Percentiles rank a stretch among this genome's conserved stretches.
Evolutionary conservation across 2,888 invertebrate genomes (phyloP).

Genomic region (Sarcophaga caerulescens): DNA sequence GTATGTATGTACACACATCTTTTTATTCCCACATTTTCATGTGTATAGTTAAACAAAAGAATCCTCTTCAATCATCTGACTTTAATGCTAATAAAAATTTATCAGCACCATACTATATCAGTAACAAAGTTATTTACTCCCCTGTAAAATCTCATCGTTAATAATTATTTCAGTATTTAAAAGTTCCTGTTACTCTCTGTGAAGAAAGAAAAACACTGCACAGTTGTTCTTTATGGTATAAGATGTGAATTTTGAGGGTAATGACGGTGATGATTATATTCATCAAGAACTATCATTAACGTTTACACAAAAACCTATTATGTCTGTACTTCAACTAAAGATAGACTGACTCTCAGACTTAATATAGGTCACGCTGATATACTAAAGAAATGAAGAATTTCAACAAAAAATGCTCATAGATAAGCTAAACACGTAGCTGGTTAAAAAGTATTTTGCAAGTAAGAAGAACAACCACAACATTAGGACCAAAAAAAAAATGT

Average conservation of each 20-base stretch:
- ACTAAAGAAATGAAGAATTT: neutral
- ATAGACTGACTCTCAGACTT: constrained; percentile 14
- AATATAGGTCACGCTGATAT: constrained; percentile 59
- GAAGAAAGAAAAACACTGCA: neutral
- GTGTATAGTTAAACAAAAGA: too few species aligned
- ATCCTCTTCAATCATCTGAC: neutral
- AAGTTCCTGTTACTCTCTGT: constrained; percentile 43
- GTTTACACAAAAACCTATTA: constrained; percentile 57
- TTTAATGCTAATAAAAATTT: neutral
- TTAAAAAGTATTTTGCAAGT: constrained; percentile 26
- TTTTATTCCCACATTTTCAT: too few species aligned
- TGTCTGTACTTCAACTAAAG: constrained; percentile 44
- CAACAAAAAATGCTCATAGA: neutral
- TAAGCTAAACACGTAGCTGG: constrained; percentile 32
- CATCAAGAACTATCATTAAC: constrained; percentile 58
- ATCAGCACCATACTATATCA: neutral
- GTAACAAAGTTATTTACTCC: neutral
- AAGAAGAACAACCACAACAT: neutral
- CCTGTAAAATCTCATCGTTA: constrained; percentile 24
- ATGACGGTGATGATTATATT: constrained; percentile 40
- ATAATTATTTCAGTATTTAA: constrained; percentile 35
- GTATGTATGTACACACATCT: too few species aligned
- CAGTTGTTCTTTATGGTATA: constrained; percentile 5
- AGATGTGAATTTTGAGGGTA: constrained; percentile 13
- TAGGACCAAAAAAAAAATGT: neutral